Percentiles rank a stretch among this genome's conserved stretches.
These are phyloP conservation scores for Drosophila lini DNA, from an alignment of 1,140 invertebrate genomes.

Conservation along the genomic window DNA sequence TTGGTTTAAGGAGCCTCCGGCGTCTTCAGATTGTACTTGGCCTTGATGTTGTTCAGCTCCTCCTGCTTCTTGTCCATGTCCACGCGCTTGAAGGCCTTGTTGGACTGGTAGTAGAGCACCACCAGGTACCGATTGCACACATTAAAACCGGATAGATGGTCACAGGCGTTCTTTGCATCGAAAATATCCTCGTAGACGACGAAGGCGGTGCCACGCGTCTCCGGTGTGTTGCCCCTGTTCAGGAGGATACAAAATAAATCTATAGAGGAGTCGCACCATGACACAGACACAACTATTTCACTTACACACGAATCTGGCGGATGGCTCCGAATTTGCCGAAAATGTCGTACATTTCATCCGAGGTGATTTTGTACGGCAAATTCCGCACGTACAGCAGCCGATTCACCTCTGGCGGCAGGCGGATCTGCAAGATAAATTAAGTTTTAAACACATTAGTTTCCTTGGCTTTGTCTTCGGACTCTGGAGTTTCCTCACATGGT, in stretches of 20 bases:
- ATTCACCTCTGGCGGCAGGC: conserved; percentile 99
- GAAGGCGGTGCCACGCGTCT: conserved; percentile 99
- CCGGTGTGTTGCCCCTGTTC: conserved; percentile 96
- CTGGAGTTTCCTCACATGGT: conserved; percentile 67
- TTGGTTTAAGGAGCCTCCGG: conserved; percentile 68
- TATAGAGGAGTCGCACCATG: not conserved
- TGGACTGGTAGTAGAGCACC: conserved; percentile 98
- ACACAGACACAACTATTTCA: conserved; percentile 56
- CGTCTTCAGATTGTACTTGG: conserved; percentile 92
- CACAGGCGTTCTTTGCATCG: conserved; percentile 99
- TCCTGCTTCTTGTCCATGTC: conserved; percentile 99
- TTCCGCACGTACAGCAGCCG: conserved; percentile 98
- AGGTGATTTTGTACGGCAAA: conserved; percentile 99
- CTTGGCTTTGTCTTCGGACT: conserved; percentile 35
- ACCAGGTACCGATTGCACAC: conserved; percentile 99
- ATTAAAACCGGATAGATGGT: conserved; percentile 99
- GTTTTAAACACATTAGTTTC: conserved; percentile 11
- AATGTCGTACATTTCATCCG: conserved; percentile 99
- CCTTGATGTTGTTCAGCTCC: conserved; percentile 98
- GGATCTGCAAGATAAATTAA: conserved; percentile 88
- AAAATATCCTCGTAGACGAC: conserved; percentile 99
- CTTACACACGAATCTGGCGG: conserved; percentile 98
- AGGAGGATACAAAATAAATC: not conserved
- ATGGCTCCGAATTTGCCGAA: conserved; percentile 99
- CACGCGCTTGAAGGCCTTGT: conserved; percentile 97